Conservation (phyloP, 2,888 invertebrate genomes). For the Serripes groenlandicus region DNA sequence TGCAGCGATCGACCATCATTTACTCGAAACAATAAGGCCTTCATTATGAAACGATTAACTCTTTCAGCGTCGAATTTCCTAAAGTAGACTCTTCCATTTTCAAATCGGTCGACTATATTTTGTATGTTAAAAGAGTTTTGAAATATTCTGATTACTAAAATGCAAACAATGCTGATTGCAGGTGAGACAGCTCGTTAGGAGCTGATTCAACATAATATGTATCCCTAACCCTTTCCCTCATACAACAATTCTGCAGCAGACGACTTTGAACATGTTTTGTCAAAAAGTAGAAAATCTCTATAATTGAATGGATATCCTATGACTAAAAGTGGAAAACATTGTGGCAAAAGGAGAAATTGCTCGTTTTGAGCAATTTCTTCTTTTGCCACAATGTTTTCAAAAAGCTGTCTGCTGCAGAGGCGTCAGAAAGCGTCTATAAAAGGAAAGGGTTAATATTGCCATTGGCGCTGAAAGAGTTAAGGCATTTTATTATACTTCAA, state of each 20-base stretch:
- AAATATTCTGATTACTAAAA: too few species aligned
- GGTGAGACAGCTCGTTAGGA: too few species aligned
- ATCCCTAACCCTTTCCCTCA: not conserved
- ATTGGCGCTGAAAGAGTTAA: not conserved
- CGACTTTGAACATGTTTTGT: not conserved
- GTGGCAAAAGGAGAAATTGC: not conserved
- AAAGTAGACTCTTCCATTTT: too few species aligned
- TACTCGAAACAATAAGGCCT: too few species aligned
- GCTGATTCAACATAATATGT: too few species aligned
- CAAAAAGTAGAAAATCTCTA: not conserved
- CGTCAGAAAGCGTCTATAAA: not conserved
- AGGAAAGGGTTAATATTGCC: not conserved
- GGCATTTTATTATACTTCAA: too few species aligned
- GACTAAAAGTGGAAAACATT: not conserved
- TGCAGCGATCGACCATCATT: too few species aligned
- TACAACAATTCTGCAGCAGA: not conserved
- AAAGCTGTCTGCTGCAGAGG: not conserved
- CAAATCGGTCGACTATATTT: too few species aligned
- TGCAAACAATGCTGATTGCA: too few species aligned
- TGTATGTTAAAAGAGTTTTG: too few species aligned
- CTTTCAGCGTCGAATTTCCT: too few species aligned
- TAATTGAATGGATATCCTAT: not conserved
- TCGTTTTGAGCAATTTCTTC: not conserved
- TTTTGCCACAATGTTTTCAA: not conserved
- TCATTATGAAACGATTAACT: too few species aligned